Conservation (phyloP, 37 sponge, comb jelly and placozoan genomes). For the Axinella damicornis region DNA sequence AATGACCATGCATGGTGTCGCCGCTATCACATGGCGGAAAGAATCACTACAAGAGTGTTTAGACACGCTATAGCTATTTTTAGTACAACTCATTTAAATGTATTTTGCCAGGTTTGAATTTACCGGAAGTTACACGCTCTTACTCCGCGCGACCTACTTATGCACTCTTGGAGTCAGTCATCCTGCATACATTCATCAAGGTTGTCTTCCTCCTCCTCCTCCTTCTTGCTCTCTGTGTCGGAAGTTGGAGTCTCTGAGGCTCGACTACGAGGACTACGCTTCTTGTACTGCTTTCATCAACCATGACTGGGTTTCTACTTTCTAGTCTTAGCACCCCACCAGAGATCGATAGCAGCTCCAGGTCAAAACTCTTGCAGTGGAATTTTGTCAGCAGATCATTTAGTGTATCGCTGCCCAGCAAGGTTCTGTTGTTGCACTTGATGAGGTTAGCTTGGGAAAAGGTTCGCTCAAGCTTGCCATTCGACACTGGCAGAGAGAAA, state of each 20-base stretch:
- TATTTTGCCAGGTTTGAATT: background rate
- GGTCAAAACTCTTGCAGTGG: conserved; percentile 25
- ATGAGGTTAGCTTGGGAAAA: conserved; percentile 44
- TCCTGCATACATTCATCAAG: background rate
- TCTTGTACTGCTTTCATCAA: conserved; percentile 31
- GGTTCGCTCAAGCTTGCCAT: conserved; percentile 63
- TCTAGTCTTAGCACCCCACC: conserved; percentile 61
- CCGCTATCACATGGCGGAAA: no score
- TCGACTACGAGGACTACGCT: background rate
- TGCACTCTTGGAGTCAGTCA: no score
- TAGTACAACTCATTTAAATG: background rate
- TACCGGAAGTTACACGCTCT: background rate
- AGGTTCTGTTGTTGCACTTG: conserved; percentile 42
- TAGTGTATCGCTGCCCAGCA: conserved; percentile 20
- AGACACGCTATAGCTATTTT: no score
- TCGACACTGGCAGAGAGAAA: conserved; percentile 58
- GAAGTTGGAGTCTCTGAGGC: background rate
- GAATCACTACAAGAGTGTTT: no score
- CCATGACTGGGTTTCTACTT: conserved; percentile 38
- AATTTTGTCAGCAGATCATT: conserved; percentile 27
- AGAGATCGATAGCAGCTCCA: conserved; percentile 40
- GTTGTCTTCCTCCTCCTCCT: background rate
- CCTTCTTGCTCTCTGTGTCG: background rate
- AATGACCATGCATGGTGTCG: no score
- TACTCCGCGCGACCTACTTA: no score